Evolutionary conservation across 2,888 invertebrate genomes (phyloP).

Genomic region (Noctuana brunneofusca): DNA sequence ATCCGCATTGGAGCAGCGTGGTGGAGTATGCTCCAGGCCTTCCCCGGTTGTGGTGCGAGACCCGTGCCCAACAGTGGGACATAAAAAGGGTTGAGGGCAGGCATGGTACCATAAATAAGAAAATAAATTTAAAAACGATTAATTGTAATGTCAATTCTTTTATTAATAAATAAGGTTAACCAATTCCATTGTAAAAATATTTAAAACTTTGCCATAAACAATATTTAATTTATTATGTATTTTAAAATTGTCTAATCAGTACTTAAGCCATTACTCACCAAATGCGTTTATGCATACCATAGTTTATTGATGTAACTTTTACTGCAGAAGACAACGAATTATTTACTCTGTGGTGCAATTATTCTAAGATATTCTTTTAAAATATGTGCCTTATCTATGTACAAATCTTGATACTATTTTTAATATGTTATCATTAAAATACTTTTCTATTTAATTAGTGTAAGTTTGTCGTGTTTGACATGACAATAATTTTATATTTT

Average conservation of each 20-base stretch:
- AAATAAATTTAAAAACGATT: background rate
- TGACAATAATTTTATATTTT: slow-evolving; percentile 43
- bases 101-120: too few species aligned
- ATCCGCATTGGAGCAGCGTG: too few species aligned
- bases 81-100: too few species aligned
- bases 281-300: background rate
- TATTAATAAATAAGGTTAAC: background rate
- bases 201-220: background rate
- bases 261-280: background rate
- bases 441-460: slow-evolving; percentile 30
- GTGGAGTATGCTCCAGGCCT: too few species aligned
- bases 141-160: background rate
- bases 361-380: slow-evolving; percentile 22
- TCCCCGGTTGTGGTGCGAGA: too few species aligned
- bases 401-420: slow-evolving; percentile 33
- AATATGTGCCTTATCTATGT: slow-evolving; percentile 52
- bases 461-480: slow-evolving; percentile 51
- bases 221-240: background rate
- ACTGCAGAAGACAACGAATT: background rate
- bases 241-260: background rate
- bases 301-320: background rate
- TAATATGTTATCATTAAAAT: slow-evolving; percentile 24
- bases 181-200: background rate
- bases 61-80: too few species aligned
- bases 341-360: slow-evolving; percentile 39